phyloP scores from a whole-genome alignment of 2,888 invertebrate genomes.

The Pristionchus fissidentatus region DNA sequence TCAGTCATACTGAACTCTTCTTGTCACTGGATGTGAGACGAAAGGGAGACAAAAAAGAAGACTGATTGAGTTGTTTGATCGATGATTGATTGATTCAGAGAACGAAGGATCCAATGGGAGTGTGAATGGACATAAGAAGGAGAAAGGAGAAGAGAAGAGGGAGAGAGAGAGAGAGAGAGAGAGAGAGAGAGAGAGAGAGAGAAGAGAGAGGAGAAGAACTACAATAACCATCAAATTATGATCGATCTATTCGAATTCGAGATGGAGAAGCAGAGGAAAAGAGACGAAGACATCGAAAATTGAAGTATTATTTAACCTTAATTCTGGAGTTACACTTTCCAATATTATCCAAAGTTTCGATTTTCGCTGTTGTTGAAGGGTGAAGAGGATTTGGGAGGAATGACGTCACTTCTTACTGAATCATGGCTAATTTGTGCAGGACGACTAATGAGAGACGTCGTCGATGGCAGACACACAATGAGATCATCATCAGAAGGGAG shows the following conservation, averaged over 20 bases:
- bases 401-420: constrained; percentile 10
- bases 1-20: too few species aligned
- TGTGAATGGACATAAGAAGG: background rate
- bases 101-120: background rate
- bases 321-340: too few species aligned
- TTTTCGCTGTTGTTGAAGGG: too few species aligned
- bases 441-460: constrained; percentile 38
- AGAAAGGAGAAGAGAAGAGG: background rate
- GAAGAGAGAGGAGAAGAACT: background rate
- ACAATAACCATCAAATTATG: constrained; percentile 30
- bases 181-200: background rate
- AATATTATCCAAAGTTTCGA: too few species aligned
- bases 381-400: background rate
- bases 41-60: too few species aligned
- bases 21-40: too few species aligned
- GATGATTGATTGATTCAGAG: too few species aligned
- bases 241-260: background rate
- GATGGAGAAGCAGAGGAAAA: background rate
- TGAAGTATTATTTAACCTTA: too few species aligned
- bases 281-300: background rate
- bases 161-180: constrained; percentile 18
- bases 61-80: too few species aligned
- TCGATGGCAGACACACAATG: constrained; percentile 2
- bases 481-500: too few species aligned
- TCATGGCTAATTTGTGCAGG: constrained; percentile 17